phyloP scores from a whole-genome alignment of 2,797 vertebrate genomes.

The Melanogrammus aeglefinus region DNA sequence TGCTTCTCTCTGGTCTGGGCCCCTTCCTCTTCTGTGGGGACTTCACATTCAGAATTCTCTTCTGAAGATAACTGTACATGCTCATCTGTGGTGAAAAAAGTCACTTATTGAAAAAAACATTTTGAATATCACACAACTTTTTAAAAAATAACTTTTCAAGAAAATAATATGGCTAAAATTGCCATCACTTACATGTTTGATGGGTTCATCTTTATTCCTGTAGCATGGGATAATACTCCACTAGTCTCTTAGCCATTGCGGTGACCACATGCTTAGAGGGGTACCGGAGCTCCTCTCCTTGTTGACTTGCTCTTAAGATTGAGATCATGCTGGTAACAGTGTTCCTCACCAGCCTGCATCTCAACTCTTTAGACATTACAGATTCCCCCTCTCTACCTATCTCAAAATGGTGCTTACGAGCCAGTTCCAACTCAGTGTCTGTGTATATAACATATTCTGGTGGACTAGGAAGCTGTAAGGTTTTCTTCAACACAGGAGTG shows the following conservation, averaged over 20 bases:
- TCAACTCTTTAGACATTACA: conserved; percentile 39
- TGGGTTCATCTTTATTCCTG: conserved; percentile 11
- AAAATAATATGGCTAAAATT: conserved; percentile 5
- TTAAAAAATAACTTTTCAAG: neutral
- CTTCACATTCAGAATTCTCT: conserved; percentile 17
- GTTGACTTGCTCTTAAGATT: conserved; percentile 27
- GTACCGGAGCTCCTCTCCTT: conserved; percentile 20
- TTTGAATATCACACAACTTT: neutral
- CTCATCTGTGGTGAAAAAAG: conserved; percentile 1
- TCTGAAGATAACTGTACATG: neutral
- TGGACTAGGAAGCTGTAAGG: conserved; percentile 23
- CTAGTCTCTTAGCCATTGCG: conserved; percentile 16
- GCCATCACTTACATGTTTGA: conserved; percentile 9
- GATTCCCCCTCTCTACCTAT: conserved; percentile 20
- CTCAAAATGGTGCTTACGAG: conserved; percentile 27
- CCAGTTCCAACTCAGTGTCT: conserved; percentile 26
- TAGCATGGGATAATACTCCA: conserved; percentile 26
- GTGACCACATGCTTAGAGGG: conserved; percentile 24
- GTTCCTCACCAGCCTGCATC: conserved; percentile 36
- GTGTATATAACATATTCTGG: conserved; percentile 37
- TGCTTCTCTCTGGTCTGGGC: conserved; percentile 13
- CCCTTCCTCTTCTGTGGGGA: conserved; percentile 20
- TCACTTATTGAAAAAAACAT: conserved; percentile 2
- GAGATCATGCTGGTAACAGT: conserved; percentile 31
- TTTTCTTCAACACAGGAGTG: conserved; percentile 21